Evolutionary conservation across 2,113 vertebrate genomes (phyloP).

Genomic region (Chaetura pelagica): DNA sequence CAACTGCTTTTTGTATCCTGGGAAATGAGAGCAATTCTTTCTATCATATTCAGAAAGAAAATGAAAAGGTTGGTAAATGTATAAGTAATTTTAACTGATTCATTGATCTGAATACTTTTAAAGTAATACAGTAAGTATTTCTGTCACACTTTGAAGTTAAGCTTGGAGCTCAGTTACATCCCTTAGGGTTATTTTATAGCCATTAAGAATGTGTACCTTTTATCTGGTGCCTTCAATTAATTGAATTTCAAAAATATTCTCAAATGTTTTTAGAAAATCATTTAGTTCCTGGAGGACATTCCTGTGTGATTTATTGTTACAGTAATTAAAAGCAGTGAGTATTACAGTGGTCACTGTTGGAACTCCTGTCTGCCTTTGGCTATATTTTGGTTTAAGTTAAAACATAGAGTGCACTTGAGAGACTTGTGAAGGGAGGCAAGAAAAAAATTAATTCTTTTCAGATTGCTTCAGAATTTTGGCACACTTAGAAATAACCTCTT

Average conservation of each 20-base stretch:
- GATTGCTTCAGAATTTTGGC: slow-evolving; percentile 44
- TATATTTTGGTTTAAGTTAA: slow-evolving; percentile 57
- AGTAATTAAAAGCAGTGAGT: slow-evolving; percentile 74
- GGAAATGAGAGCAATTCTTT: slow-evolving; percentile 61
- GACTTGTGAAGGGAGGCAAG: slow-evolving; percentile 44
- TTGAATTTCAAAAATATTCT: slow-evolving; percentile 83
- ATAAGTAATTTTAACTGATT: slow-evolving; percentile 79
- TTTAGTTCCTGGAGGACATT: slow-evolving; percentile 74
- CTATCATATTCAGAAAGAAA: slow-evolving; percentile 71
- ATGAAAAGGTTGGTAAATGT: slow-evolving; percentile 73
- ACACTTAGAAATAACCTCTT: slow-evolving; percentile 47
- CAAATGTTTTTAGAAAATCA: slow-evolving; percentile 75
- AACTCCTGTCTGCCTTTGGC: slow-evolving; percentile 61
- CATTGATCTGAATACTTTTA: slow-evolving; percentile 76
- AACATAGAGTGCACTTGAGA: slow-evolving; percentile 27
- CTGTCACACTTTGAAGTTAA: slow-evolving; percentile 80
- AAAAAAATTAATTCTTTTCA: slow-evolving; percentile 39
- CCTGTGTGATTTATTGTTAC: slow-evolving; percentile 75
- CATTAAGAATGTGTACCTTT: slow-evolving; percentile 83
- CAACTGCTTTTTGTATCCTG: slow-evolving; percentile 44
- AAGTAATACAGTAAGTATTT: slow-evolving; percentile 74
- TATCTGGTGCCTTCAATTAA: slow-evolving; percentile 85
- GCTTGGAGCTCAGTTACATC: slow-evolving; percentile 64
- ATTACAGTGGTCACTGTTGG: slow-evolving; percentile 70
- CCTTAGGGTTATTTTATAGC: slow-evolving; percentile 78